A percentile compares a stretch with the other conserved stretches of the same genome.
Evolutionary conservation across 1,140 invertebrate genomes (phyloP).

Genomic region (Hermetia illucens): DNA sequence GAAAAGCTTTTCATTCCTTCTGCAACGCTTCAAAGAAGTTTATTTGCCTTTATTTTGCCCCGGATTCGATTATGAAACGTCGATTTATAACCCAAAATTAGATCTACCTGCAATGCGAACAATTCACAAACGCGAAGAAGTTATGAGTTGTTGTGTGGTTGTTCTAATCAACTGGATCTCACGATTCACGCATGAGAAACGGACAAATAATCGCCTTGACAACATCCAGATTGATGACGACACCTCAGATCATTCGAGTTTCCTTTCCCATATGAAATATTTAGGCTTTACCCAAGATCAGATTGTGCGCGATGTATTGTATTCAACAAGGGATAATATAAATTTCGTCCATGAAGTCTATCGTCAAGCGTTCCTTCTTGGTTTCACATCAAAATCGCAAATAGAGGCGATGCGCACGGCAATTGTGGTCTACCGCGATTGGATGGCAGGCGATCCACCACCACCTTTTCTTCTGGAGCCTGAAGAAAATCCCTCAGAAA

Average conservation of each 20-base stretch:
- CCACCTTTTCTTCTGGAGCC: constrained; percentile 81
- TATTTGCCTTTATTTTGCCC: constrained; percentile 87
- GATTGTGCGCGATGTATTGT: constrained; percentile 77
- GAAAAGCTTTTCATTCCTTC: constrained; percentile 77
- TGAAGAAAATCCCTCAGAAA: constrained; percentile 33
- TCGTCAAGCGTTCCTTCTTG: constrained; percentile 81
- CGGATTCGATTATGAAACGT: constrained; percentile 67
- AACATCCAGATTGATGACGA: constrained; percentile 32
- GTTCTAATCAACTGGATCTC: constrained; percentile 81
- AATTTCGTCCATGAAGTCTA: constrained; percentile 92
- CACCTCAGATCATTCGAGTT: constrained; percentile 9
- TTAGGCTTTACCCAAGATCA: constrained; percentile 22
- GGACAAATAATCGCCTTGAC: constrained; percentile 28
- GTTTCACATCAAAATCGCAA: constrained; percentile 54
- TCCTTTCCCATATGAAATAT: constrained; percentile 10
- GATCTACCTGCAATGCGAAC: constrained; percentile 48
- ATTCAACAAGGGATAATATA: constrained; percentile 78
- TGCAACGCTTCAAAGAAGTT: constrained; percentile 82
- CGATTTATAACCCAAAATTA: constrained; percentile 75
- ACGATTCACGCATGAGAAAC: constrained; percentile 59
- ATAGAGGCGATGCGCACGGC: constrained; percentile 76
- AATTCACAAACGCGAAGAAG: constrained; percentile 36
- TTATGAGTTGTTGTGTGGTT: constrained; percentile 66
- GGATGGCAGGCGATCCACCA: constrained; percentile 68
- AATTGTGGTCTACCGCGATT: constrained; percentile 90